phyloP scores from a whole-genome alignment of 2,113 vertebrate genomes.

The Passer domesticus region DNA sequence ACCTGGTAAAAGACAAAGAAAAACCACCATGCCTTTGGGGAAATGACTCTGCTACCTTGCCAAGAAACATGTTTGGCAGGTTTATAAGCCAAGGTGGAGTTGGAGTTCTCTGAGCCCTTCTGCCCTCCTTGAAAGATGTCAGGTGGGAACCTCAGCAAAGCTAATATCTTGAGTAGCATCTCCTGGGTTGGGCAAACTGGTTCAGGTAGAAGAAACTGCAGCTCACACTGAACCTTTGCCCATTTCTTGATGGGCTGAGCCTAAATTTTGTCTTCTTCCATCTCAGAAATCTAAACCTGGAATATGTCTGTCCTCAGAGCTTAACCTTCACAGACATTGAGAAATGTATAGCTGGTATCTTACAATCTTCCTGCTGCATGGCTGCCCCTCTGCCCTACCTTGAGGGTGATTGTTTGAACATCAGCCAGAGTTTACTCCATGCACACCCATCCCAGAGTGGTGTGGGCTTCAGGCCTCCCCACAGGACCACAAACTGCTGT shows the following conservation, averaged over 20 bases:
- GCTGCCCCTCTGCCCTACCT: background rate
- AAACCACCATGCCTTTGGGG: constrained; percentile 24
- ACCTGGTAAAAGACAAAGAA: background rate
- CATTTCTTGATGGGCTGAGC: background rate
- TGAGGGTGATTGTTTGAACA: constrained; percentile 11
- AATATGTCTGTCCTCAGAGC: background rate
- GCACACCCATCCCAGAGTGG: background rate
- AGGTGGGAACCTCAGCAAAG: constrained; percentile 32
- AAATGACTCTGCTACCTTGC: constrained; percentile 8
- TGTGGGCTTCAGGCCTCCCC: background rate
- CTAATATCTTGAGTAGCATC: constrained; percentile 43
- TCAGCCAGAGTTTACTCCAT: background rate
- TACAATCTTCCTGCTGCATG: background rate
- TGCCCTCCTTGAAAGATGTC: constrained; percentile 24
- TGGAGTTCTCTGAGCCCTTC: background rate
- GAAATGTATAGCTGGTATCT: background rate
- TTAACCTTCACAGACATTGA: background rate
- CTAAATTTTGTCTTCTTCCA: background rate
- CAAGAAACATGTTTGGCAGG: constrained; percentile 44
- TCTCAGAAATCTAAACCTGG: background rate
- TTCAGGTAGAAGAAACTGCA: constrained; percentile 24
- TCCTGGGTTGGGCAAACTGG: constrained; percentile 48
- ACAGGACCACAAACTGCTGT: constrained; percentile 12
- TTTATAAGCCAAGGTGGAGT: constrained; percentile 38
- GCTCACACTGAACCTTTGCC: constrained; percentile 1